Evolutionary conservation across 2,113 vertebrate genomes (phyloP).

Genomic region (Numida meleagris): DNA sequence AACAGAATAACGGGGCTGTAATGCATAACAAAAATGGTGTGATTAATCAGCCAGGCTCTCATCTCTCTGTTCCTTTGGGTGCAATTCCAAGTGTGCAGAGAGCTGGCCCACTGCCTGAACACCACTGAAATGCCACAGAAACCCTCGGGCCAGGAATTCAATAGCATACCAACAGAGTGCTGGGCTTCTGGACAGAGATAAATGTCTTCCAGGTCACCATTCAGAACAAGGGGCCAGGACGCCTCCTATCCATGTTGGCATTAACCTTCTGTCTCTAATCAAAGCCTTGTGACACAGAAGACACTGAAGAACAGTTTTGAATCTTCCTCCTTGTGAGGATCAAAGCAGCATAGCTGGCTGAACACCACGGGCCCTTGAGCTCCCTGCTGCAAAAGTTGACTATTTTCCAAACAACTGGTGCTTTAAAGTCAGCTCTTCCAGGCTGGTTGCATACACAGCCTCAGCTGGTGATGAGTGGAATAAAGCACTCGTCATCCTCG

Average conservation of each 20-base stretch:
- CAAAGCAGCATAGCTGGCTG: not conserved
- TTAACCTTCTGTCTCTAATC: conserved; percentile 56
- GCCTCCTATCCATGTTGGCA: conserved; percentile 8
- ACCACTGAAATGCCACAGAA: conserved; percentile 43
- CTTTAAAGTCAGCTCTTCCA: not conserved
- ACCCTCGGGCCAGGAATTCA: conserved; percentile 49
- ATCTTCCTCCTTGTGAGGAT: not conserved
- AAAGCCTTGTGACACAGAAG: conserved; percentile 39
- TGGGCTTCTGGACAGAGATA: conserved; percentile 2
- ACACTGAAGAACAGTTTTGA: not conserved
- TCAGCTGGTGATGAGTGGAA: conserved; percentile 26
- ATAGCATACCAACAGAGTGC: rapidly evolving
- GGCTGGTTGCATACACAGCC: not conserved
- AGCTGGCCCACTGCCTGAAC: conserved; percentile 39
- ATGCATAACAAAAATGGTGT: not conserved
- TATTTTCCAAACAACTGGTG: not conserved
- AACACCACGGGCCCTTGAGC: not conserved
- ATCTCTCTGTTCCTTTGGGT: not conserved
- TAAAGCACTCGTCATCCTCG: not conserved
- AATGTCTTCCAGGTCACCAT: conserved; percentile 22
- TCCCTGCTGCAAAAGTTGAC: not conserved
- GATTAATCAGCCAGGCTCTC: not conserved
- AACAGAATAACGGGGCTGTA: not conserved
- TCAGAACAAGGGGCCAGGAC: not conserved
- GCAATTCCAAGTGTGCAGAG: conserved; percentile 25